Base-by-base conservation (phyloP, 2,888 invertebrate species). In the Chaetogeoica ovagalla region DNA sequence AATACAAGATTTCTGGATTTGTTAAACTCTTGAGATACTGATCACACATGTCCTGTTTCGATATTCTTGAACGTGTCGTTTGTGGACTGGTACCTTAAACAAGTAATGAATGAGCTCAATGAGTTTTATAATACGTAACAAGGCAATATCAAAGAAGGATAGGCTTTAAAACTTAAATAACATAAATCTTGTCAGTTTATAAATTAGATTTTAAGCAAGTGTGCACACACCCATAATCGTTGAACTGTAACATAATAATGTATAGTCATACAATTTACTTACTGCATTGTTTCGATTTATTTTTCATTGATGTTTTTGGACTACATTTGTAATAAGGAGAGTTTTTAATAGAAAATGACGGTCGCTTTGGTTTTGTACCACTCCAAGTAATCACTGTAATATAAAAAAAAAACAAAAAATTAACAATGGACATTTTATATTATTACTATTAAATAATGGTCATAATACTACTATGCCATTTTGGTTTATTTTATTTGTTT, bases 241-340 rank as follows among this genome's bases (percentile, higher is more conserved):
- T 79, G 63, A 71, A 63, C 79, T 71, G 43, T 70, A 71, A 71
- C 79, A 30, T 57, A 23, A 71, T 77, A 63, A 52, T 39, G 39
- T 37, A 70, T 70, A 60, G 6, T 3, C 59, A 74, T 65, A 63
- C 1, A 5, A 71, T 79, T 79, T 79, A 79, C 79, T 79, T 79
- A 79, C 79, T 71, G 19, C 23, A 79, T 65, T 71, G 70, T 79
- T 71, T 79, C 23, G 65, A 23, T 71, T 79, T 70, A 65, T 66
- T 69, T 19, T 70, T 55, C 19, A 52, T 70, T 62, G 69, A 60
- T 62, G 70, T 21, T 70, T 62, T 70, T 8, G 39, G 23, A 57
- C 63, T 79, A 70, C 69, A 70, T 79, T 79, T 79, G 37, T 70
- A 63, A 70, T 70, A 79, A 39, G 62, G 63, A 60, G 77, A 65